Percentiles rank a stretch among this genome's conserved stretches.
Evolutionary conservation across 1,140 invertebrate genomes (phyloP).

Genomic region (Chrysoperla carnea): DNA sequence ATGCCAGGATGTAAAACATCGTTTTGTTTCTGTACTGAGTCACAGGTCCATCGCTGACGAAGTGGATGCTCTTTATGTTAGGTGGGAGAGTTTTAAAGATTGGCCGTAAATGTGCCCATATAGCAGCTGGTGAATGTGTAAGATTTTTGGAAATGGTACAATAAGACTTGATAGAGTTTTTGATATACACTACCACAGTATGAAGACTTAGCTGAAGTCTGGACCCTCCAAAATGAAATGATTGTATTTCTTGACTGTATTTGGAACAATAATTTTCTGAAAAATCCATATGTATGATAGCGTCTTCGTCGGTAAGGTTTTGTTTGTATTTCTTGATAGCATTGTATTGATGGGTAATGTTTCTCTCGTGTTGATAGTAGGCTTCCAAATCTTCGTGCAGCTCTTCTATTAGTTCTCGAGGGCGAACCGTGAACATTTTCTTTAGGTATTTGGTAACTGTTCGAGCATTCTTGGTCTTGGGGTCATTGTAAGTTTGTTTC

Average conservation of each 20-base stretch:
- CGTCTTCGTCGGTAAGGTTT: constrained; percentile 10
- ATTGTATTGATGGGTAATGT: constrained; percentile 11
- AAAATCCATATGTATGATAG: constrained; percentile 11
- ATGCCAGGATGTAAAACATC: constrained; percentile 6
- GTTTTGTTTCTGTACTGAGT: constrained; percentile 10
- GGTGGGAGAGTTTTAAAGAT: constrained; percentile 3
- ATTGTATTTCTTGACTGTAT: constrained; percentile 16
- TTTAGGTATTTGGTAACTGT: constrained; percentile 4
- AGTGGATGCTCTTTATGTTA: constrained; percentile 2
- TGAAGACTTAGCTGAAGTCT: constrained; percentile 15
- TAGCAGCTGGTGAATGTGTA: constrained; percentile 12
- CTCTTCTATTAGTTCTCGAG: constrained; percentile 5
- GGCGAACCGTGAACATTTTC: constrained; percentile 1
- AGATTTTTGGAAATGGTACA: constrained; percentile 12
- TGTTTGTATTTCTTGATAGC: constrained; percentile 11
- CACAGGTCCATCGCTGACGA: constrained; percentile 9
- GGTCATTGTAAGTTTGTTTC: neutral
- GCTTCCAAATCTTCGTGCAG: constrained; percentile 5
- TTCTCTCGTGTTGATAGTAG: constrained; percentile 1
- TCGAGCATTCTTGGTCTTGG: constrained; percentile 3
- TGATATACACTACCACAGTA: constrained; percentile 15
- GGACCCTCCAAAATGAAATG: constrained; percentile 18
- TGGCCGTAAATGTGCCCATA: constrained; percentile 13
- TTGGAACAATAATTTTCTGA: constrained; percentile 17
- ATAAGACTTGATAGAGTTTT: constrained; percentile 8